Conservation (phyloP, 2,113 vertebrate genomes). For the Raja brachyura region DNA sequence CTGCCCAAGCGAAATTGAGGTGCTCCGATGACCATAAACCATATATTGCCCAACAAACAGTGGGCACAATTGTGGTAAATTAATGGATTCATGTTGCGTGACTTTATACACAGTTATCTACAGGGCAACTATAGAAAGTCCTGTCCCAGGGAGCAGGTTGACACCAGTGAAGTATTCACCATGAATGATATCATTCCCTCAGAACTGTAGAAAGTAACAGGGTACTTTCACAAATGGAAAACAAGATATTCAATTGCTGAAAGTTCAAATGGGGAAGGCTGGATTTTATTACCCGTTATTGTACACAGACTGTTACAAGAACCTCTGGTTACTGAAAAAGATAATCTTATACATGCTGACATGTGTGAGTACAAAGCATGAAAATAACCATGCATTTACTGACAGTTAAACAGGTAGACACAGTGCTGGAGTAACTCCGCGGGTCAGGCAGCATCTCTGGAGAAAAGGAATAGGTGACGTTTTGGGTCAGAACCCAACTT, state of each 20-base stretch:
- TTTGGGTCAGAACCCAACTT: too few relatives aligned
- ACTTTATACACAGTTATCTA: not conserved
- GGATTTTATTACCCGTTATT: constrained; percentile 20
- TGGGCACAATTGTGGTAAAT: not conserved
- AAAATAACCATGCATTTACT: not conserved
- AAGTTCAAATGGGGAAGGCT: constrained; percentile 23
- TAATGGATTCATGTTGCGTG: not conserved
- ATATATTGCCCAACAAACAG: not conserved
- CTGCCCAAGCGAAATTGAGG: too few relatives aligned
- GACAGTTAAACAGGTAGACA: not conserved
- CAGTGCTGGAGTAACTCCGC: too few relatives aligned
- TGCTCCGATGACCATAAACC: too few relatives aligned
- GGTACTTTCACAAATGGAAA: constrained; percentile 1
- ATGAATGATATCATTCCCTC: constrained; percentile 10
- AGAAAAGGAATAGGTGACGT: too few relatives aligned
- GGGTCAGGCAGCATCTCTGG: too few relatives aligned
- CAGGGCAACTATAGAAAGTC: constrained; percentile 15
- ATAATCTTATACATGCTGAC: not conserved
- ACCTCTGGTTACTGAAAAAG: not conserved
- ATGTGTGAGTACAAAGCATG: not conserved
- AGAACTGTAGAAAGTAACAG: not conserved
- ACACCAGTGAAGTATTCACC: not conserved
- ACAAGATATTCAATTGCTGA: constrained; percentile 13
- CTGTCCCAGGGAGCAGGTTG: not conserved
- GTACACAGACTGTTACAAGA: constrained; percentile 20